phyloP scores from a whole-genome alignment of 53 echinoderm and acorn worm genomes.

The Apostichopus leukothele region DNA sequence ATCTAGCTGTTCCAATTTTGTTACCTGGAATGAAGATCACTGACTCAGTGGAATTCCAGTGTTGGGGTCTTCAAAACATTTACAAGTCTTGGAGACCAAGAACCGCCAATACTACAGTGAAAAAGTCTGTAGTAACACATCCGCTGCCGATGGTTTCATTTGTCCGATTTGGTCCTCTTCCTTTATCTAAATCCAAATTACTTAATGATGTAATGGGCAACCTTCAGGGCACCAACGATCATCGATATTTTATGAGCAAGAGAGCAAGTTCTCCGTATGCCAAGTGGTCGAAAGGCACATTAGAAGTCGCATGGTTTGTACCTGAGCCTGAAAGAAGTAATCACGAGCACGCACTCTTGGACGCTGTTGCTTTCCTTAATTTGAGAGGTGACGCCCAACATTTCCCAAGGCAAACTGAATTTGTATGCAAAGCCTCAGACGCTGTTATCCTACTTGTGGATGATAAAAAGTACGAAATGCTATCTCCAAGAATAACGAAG shows the following conservation, averaged over 20 bases:
- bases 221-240: slow-evolving; percentile 30
- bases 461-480: background rate
- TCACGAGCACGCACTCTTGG: background rate
- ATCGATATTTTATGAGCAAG: slow-evolving; percentile 10
- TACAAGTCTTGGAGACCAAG: slow-evolving; percentile 33
- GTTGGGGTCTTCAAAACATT: slow-evolving; percentile 33
- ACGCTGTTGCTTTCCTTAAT: slow-evolving; percentile 37
- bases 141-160: slow-evolving; percentile 10
- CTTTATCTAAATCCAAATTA: slow-evolving; percentile 23
- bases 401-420: background rate
- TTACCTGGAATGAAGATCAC: background rate
- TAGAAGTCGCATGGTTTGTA: slow-evolving; percentile 26
- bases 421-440: slow-evolving; percentile 4
- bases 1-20: slow-evolving; percentile 19
- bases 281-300: slow-evolving; percentile 12
- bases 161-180: background rate
- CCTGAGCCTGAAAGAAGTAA: background rate
- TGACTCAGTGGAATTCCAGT: background rate
- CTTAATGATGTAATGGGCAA: slow-evolving; percentile 21
- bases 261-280: background rate
- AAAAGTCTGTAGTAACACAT: slow-evolving; percentile 15
- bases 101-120: background rate
- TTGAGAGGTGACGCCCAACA: slow-evolving; percentile 18
- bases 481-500: background rate
- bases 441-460: slow-evolving; percentile 18